phyloP scores from a whole-genome alignment of 2,113 vertebrate species.

The Ciconia stormi region DNA sequence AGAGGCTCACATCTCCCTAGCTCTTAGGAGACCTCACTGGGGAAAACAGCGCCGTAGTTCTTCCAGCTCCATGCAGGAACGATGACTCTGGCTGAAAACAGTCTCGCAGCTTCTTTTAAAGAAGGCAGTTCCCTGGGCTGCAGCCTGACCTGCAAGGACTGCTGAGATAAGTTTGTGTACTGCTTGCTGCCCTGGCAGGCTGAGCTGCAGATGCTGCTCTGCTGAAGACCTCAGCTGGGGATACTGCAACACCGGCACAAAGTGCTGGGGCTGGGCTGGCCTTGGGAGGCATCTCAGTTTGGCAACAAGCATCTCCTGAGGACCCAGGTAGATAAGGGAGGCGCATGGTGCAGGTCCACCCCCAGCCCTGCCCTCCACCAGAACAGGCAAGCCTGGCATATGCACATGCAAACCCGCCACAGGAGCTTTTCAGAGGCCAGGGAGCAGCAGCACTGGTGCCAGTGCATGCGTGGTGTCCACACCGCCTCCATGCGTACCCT shows the following conservation, averaged over 20 bases:
- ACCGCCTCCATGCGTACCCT: accelerated
- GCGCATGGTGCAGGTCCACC: background rate
- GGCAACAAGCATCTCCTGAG: background rate
- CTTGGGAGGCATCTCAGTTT: background rate
- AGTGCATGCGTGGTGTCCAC: accelerated
- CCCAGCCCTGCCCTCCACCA: background rate
- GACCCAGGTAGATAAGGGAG: background rate
- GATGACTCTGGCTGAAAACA: background rate
- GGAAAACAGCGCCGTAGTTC: background rate
- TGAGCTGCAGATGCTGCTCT: background rate
- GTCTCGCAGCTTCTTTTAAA: background rate
- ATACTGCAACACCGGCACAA: background rate
- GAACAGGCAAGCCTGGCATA: background rate
- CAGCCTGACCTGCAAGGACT: background rate
- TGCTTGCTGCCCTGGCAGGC: background rate
- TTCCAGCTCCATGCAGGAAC: background rate
- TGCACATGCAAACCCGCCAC: background rate
- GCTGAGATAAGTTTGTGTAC: background rate
- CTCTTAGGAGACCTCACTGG: background rate
- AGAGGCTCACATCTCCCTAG: background rate
- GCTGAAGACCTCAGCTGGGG: background rate
- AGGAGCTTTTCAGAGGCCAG: background rate
- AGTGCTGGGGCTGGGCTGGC: background rate
- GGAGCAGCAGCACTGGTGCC: background rate
- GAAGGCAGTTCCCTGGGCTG: background rate